A percentile compares a stretch with the other conserved stretches of the same genome.
phyloP scores from a whole-genome alignment of 2,113 vertebrate species.

The Limnothrissa miodon region DNA sequence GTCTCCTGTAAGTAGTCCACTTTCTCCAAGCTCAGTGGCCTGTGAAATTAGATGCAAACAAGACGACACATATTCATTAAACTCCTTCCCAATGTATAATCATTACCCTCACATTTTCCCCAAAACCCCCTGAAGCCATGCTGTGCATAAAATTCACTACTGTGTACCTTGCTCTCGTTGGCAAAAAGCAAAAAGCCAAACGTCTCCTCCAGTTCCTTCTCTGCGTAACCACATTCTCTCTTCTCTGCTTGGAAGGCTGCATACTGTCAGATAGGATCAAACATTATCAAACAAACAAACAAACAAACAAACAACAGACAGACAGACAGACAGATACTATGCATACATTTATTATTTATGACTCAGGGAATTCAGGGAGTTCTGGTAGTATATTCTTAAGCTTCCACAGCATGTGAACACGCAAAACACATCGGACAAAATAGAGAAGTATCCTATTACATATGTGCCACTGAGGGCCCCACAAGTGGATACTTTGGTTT shows the following conservation, averaged over 20 bases:
- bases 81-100: no score
- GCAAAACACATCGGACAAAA: no score
- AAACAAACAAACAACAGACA: no score
- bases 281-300: background rate
- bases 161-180: background rate
- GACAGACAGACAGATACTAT: no score
- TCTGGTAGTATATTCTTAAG: no score
- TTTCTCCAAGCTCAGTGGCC: background rate
- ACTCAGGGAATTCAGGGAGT: no score
- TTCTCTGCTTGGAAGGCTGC: background rate
- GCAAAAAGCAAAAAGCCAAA: background rate
- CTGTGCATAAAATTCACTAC: background rate
- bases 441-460: no score
- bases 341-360: no score
- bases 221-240: background rate
- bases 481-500: no score
- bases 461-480: no score
- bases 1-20: background rate
- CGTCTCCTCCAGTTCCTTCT: background rate
- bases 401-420: no score
- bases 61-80: background rate
- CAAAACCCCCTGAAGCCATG: background rate
- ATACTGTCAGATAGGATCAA: background rate
- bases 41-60: background rate
- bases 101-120: no score